Evolutionary conservation across 2,797 vertebrate genomes (phyloP), one percentile per base, ranked within the genome.

Genomic region (Picus viridis): DNA sequence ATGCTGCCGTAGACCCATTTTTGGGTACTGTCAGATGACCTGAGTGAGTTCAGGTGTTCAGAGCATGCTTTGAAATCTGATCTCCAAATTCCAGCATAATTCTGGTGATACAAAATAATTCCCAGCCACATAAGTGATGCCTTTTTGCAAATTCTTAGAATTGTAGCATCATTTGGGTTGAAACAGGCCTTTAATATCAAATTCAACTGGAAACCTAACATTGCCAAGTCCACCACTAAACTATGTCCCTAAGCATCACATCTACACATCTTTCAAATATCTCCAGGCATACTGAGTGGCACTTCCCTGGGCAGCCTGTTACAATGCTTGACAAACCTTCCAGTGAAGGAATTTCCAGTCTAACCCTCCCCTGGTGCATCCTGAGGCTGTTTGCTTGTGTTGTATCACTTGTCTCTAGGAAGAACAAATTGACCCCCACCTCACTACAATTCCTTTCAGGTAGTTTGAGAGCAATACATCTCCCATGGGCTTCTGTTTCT

Each of bases 371-470:
- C 23, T 67, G 26, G 10, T 1, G 2, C 51, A 24, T 24, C 23
- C 49, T 51, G 23, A 24, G 23, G 49, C 49, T 51, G 34, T 41
- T 56, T 68, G 3, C 8, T 51, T 18, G 87, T 1, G 0, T 70
- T 8, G 10, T 51, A 9, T 67, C 16, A 4, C 27, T 67, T 29
- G 4, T 59, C 71, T 58, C 16, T 9, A 30, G 10, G 19, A 14
- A 68, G 2, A 61, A 64, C 12, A 73, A 7, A 11, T 0, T 0
- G 2, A 59, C 1, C 3, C 10, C 4, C 11, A 32, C 15, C 7
- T 27, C 4, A 6, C 36, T 72, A 36, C 27, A 13, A 24, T 12
- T 65, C n/a, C 20, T 67, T 12, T 70, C 47, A 62, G 24, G 22
- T 1, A 29, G 23, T 0, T 83, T 7, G 13, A 61, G 30, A 34